phyloP scores from a whole-genome alignment of 2,797 vertebrate genomes.

The Lacerta viridis region DNA sequence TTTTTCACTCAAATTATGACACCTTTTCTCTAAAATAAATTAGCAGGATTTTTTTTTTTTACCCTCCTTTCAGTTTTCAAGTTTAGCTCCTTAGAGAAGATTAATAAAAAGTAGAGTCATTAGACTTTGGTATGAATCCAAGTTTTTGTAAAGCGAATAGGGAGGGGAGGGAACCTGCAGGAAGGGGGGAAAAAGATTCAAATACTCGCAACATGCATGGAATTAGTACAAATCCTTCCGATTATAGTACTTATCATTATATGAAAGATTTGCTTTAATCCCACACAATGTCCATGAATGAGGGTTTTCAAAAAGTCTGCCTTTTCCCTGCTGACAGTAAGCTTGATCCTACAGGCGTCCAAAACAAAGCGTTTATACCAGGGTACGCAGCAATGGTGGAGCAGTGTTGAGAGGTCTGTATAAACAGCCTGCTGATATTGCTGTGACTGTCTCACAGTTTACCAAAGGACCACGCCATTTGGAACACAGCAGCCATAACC shows the following conservation, averaged over 20 bases:
- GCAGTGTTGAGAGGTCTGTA: conserved; percentile 41
- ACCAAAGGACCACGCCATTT: conserved; percentile 36
- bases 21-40: conserved; percentile 69
- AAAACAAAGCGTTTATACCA: conserved; percentile 27
- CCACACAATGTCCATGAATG: conserved; percentile 62
- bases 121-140: conserved; percentile 72
- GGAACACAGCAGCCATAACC: conserved; percentile 25
- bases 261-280: conserved; percentile 69
- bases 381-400: conserved; percentile 25
- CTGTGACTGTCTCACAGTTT: conserved; percentile 44
- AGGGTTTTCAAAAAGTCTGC: conserved; percentile 7
- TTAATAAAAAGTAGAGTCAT: conserved; percentile 72
- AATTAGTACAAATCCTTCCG: conserved; percentile 55
- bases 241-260: conserved; percentile 67
- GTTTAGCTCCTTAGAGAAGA: conserved; percentile 69
- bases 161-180: conserved; percentile 59
- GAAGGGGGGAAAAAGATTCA: conserved; percentile 70
- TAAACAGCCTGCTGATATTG: conserved; percentile 45
- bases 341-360: conserved; percentile 27
- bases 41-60: conserved; percentile 44
- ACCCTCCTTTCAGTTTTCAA: conserved; percentile 55
- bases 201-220: conserved; percentile 58
- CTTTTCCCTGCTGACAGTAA: conserved; percentile 46
- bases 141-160: conserved; percentile 69
- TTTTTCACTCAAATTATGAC: conserved; percentile 70